phyloP scores from a whole-genome alignment of 2,888 invertebrate species.

The Geotrupes spiniger region DNA sequence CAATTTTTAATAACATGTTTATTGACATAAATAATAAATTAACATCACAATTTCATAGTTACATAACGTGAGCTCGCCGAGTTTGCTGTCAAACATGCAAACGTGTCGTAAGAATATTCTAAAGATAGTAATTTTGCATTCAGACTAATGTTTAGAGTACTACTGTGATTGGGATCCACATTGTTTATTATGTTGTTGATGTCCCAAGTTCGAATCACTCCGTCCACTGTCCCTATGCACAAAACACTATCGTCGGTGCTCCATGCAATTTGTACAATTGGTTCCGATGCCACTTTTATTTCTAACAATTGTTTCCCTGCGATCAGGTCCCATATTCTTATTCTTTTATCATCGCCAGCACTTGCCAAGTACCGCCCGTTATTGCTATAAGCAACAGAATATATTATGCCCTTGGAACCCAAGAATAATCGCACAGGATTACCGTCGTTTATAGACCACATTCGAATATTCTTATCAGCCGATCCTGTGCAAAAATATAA shows the following conservation, averaged over 20 bases:
- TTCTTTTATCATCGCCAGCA: conserved; percentile 72
- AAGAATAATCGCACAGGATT: conserved; percentile 76
- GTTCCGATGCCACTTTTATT: conserved; percentile 62
- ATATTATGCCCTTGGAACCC: conserved; percentile 73
- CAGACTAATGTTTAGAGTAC: conserved; percentile 29
- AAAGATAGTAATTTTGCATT: conserved; percentile 35
- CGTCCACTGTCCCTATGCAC: conserved; percentile 67
- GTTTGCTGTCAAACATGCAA: conserved; percentile 33
- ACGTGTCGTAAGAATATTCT: conserved; percentile 39
- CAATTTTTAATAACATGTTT: conserved; percentile 2
- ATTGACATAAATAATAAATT: conserved; percentile 3
- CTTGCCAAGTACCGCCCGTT: conserved; percentile 81
- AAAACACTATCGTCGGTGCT: conserved; percentile 58
- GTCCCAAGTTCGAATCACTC: conserved; percentile 66
- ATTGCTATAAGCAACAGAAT: conserved; percentile 78
- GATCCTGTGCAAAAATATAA: conserved; percentile 88
- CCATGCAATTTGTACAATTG: conserved; percentile 63
- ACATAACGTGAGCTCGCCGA: conserved; percentile 11
- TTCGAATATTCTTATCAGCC: conserved; percentile 80
- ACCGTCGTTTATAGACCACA: conserved; percentile 85
- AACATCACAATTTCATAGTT: conserved; percentile 3
- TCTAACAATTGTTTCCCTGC: conserved; percentile 63
- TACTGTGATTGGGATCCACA: conserved; percentile 26
- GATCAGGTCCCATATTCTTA: conserved; percentile 72
- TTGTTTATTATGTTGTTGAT: conserved; percentile 24